Percentiles rank a stretch among this genome's conserved stretches.
These are phyloP conservation scores for Eilema depressum DNA, from an alignment of 2,888 invertebrate species.

Conservation along the genomic window DNA sequence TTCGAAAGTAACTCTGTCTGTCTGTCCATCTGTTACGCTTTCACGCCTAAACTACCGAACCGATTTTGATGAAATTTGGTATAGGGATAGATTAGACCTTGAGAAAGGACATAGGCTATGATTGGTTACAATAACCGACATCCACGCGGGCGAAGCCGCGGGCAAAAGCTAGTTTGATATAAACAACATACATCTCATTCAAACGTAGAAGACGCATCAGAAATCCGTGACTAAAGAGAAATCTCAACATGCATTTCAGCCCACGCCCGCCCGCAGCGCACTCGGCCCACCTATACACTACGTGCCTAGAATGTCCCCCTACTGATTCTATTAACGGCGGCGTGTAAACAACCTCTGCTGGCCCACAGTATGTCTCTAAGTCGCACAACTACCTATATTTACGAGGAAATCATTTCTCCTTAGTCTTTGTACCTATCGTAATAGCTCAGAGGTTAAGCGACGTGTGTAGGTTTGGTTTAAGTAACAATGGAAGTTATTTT, in stretches of 20 bases:
- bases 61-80: too few species aligned
- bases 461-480: not conserved
- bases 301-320: slow-evolving; percentile 7
- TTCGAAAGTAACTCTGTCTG: too few species aligned
- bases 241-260: not conserved
- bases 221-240: not conserved
- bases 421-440: not conserved
- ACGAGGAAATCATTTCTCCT: not conserved
- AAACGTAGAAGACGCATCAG: not conserved
- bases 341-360: slow-evolving; percentile 1
- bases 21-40: too few species aligned
- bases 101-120: too few species aligned
- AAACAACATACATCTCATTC: not conserved
- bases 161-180: too few species aligned
- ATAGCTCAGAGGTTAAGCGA: not conserved
- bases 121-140: too few species aligned
- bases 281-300: not conserved
- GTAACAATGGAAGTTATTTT: not conserved
- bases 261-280: not conserved
- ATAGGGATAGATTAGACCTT: too few species aligned
- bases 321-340: slow-evolving; percentile 1
- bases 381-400: not conserved
- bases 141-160: too few species aligned
- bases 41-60: too few species aligned
- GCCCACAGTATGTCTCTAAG: not conserved